Conservation (phyloP, 2,797 vertebrate species). For the Hippocampus kuda region DNA sequence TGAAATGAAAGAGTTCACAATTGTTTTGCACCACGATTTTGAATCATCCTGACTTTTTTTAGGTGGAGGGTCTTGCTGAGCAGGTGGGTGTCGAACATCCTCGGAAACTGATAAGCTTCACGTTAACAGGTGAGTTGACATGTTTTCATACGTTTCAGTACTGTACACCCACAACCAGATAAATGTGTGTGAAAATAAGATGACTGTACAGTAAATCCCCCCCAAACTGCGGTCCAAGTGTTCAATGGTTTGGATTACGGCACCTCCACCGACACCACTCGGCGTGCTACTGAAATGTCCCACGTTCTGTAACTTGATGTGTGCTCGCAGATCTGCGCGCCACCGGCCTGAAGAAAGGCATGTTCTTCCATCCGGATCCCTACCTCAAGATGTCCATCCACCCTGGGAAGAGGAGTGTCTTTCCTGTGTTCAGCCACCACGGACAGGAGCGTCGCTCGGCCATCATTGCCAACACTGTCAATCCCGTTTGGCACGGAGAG, state of each 20-base stretch:
- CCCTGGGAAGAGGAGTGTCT: slow-evolving; percentile 90
- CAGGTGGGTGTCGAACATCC: slow-evolving; percentile 78
- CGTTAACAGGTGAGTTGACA: slow-evolving; percentile 75
- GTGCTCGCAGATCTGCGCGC: slow-evolving; percentile 79
- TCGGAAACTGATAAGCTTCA: slow-evolving; percentile 90
- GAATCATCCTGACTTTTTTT: slow-evolving; percentile 10
- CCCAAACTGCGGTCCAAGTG: no score
- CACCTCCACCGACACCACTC: no score
- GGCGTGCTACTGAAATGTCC: no score
- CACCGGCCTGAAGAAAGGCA: slow-evolving; percentile 91
- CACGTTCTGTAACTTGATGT: not conserved
- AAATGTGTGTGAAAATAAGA: no score
- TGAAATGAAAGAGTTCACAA: not conserved
- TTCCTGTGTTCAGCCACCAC: slow-evolving; percentile 91
- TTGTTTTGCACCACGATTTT: not conserved
- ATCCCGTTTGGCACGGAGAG: slow-evolving; percentile 95
- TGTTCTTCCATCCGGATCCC: slow-evolving; percentile 99
- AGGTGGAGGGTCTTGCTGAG: slow-evolving; percentile 82
- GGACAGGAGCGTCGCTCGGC: slow-evolving; percentile 90
- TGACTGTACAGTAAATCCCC: no score
- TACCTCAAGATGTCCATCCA: slow-evolving; percentile 99
- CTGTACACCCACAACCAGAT: not conserved
- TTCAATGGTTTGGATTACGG: no score
- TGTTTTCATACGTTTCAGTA: not conserved
- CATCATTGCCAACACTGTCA: slow-evolving; percentile 94